Evolutionary conservation across 2,888 invertebrate species (phyloP).

Genomic region (Diarsia brunnea): DNA sequence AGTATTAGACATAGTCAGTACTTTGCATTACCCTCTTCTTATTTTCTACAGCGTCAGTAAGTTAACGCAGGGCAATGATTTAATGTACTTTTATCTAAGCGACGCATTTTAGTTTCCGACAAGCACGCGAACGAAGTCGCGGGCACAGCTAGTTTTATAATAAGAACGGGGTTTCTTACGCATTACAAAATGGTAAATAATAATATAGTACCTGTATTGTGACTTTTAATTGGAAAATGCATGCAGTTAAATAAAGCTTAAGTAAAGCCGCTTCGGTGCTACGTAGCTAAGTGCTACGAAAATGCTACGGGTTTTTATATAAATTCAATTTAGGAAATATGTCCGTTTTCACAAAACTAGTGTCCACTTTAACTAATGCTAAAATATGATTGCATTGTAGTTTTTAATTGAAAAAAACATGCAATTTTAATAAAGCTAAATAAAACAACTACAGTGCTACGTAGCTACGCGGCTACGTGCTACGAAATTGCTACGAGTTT

Average conservation of each 20-base stretch:
- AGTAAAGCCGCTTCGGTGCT: slow-evolving; percentile 1
- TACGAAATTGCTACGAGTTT: slow-evolving; percentile 46
- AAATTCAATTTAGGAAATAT: not conserved
- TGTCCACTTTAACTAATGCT: not conserved
- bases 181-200: not conserved
- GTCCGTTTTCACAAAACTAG: not conserved
- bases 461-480: slow-evolving; percentile 40
- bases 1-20: too few species aligned
- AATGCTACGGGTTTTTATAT: slow-evolving; percentile 27
- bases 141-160: too few species aligned
- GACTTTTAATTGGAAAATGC: not conserved
- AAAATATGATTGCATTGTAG: not conserved
- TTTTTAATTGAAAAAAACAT: not conserved
- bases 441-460: slow-evolving; percentile 12
- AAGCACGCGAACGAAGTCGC: too few species aligned
- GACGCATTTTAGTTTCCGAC: too few species aligned
- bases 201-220: not conserved
- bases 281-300: slow-evolving; percentile 50
- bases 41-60: too few species aligned
- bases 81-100: too few species aligned
- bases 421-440: too few species aligned
- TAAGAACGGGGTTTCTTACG: not conserved
- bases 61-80: too few species aligned
- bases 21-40: too few species aligned
- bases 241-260: too few species aligned